Conservation (phyloP, 2,888 invertebrate species). For the Caenorhabditis sp. region DNA sequence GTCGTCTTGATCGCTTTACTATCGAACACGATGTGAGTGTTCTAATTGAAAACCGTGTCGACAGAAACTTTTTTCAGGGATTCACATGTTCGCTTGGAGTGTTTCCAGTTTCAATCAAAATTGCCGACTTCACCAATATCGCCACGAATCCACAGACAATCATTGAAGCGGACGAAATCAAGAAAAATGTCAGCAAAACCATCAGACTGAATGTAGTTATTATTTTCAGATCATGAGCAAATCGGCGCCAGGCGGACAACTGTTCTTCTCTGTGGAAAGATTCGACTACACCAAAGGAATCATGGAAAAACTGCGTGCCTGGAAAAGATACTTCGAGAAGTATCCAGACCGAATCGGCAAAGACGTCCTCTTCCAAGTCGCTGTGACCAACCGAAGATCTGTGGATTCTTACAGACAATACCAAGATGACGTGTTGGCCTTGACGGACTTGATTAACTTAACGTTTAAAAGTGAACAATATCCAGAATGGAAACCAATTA, state of each 20-base stretch:
- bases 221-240: conserved; percentile 58
- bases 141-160: conserved; percentile 64
- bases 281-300: conserved; percentile 77
- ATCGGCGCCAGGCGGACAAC: conserved; percentile 59
- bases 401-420: conserved; percentile 71
- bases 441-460: conserved; percentile 67
- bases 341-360: conserved; percentile 69
- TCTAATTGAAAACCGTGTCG: not conserved
- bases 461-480: conserved; percentile 56
- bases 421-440: conserved; percentile 68
- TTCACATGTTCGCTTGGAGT: conserved; percentile 74
- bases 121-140: conserved; percentile 71
- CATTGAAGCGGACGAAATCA: conserved; percentile 63
- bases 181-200: conserved; percentile 47
- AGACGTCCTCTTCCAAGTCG: conserved; percentile 71
- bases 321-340: conserved; percentile 67
- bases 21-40: conserved; percentile 64
- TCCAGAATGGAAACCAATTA: conserved; percentile 72
- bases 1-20: conserved; percentile 67
- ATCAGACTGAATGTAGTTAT: not conserved
- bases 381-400: conserved; percentile 72
- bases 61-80: conserved; percentile 55
- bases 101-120: conserved; percentile 76
- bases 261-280: conserved; percentile 75
- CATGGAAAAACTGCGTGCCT: conserved; percentile 67